phyloP scores from a whole-genome alignment of 2,888 invertebrate species.

The Drosophila prolongata region DNA sequence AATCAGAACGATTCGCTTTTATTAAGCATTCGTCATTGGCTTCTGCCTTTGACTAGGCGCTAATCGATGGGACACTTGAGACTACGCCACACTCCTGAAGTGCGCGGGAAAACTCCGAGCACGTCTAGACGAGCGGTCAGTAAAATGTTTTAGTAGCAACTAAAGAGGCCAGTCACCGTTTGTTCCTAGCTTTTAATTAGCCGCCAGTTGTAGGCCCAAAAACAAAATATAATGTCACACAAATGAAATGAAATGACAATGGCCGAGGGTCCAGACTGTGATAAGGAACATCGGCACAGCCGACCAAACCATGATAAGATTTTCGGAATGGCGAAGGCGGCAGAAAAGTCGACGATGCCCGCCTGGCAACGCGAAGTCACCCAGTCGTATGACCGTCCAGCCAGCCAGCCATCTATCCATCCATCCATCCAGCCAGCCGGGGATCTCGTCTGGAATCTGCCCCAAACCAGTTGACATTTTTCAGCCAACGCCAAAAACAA shows the following conservation, averaged over 20 bases:
- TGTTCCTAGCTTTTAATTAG: slow-evolving; percentile 34
- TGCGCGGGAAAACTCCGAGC: slow-evolving; percentile 15
- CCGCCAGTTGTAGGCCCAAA: slow-evolving; percentile 12
- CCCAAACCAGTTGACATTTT: slow-evolving; percentile 40
- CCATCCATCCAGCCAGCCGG: slow-evolving; percentile 1
- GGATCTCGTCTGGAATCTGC: slow-evolving; percentile 16
- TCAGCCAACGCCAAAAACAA: slow-evolving; percentile 14
- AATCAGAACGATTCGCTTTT: neutral
- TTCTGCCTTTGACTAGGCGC: slow-evolving; percentile 8
- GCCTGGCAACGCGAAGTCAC: slow-evolving; percentile 26
- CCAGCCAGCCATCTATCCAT: neutral
- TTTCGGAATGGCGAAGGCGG: slow-evolving; percentile 6
- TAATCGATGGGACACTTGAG: slow-evolving; percentile 34
- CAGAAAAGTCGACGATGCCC: slow-evolving; percentile 8
- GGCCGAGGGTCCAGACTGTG: slow-evolving; percentile 24
- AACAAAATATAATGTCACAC: slow-evolving; percentile 25
- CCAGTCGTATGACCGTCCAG: neutral
- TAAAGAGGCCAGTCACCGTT: slow-evolving; percentile 4
- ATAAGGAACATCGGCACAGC: slow-evolving; percentile 24
- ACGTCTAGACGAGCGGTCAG: slow-evolving; percentile 24
- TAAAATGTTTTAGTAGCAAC: neutral
- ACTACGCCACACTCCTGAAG: slow-evolving; percentile 12
- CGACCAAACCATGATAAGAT: slow-evolving; percentile 18
- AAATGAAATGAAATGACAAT: slow-evolving; percentile 39
- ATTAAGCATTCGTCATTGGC: neutral